Percentiles rank a stretch among this genome's conserved stretches.
These are phyloP conservation scores for Corythucha ciliata DNA, from an alignment of 2,888 invertebrate genomes.

Conservation along the genomic window DNA sequence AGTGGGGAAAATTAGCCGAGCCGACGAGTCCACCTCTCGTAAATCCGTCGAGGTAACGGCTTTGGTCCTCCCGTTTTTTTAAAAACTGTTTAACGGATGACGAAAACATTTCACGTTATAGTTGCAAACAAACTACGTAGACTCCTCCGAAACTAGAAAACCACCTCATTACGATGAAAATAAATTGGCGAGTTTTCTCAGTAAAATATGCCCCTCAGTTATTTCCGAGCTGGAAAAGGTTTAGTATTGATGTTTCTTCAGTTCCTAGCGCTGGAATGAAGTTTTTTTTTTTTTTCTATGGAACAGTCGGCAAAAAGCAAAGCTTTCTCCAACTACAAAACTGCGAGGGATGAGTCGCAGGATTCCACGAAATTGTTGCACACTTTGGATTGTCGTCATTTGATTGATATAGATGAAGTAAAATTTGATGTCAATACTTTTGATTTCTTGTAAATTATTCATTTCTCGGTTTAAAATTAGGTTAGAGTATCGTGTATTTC, in stretches of 20 bases:
- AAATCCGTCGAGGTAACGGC: too few relatives aligned
- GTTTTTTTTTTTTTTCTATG: neutral
- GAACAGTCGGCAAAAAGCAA: constrained; percentile 29
- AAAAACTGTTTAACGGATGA: too few relatives aligned
- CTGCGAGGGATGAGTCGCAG: constrained; percentile 21
- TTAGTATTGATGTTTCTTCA: neutral
- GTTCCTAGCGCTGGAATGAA: neutral
- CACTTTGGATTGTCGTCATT: constrained; percentile 9
- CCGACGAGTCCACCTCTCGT: too few relatives aligned
- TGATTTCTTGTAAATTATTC: neutral
- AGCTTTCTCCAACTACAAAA: constrained; percentile 29
- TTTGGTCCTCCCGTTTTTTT: too few relatives aligned
- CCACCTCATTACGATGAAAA: constrained; percentile 28
- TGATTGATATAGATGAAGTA: constrained; percentile 23
- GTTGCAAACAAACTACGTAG: too few relatives aligned
- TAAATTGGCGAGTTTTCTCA: constrained; percentile 28
- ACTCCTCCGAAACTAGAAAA: too few relatives aligned
- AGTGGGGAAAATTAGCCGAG: too few relatives aligned
- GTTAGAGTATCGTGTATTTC: constrained; percentile 33
- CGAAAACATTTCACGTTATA: too few relatives aligned
- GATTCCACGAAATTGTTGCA: constrained; percentile 14
- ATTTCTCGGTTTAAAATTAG: constrained; percentile 24
- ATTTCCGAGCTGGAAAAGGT: constrained; percentile 30
- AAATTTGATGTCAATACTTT: too few relatives aligned
- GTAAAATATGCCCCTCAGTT: constrained; percentile 27